A percentile compares a stretch with the other conserved stretches of the same genome.
Evolutionary conservation across 2,797 vertebrate genomes (phyloP).

Genomic region (Caiman crocodilus): DNA sequence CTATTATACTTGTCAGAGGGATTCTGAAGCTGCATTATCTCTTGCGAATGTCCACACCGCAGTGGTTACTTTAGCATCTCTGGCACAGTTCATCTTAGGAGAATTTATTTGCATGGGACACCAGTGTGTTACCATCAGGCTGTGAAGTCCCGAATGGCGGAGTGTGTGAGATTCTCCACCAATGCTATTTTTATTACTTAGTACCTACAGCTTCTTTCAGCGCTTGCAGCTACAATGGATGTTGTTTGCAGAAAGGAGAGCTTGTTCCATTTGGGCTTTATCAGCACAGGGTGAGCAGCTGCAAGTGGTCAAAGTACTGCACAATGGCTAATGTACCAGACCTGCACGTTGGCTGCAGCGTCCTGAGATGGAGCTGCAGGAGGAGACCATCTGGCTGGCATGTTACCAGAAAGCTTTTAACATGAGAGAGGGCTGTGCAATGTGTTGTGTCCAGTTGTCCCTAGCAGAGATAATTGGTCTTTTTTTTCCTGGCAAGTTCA

Average conservation of each 20-base stretch:
- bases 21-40: not conserved
- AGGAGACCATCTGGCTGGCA: not conserved
- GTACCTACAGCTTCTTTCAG: conserved; percentile 44
- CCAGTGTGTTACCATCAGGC: conserved; percentile 8
- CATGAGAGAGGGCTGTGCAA: conserved; percentile 21
- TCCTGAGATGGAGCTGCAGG: conserved; percentile 11
- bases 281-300: conserved; percentile 37
- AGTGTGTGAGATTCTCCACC: conserved; percentile 45
- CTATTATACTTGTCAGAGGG: conserved; percentile 16
- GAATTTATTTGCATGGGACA: conserved; percentile 40
- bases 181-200: conserved; percentile 10
- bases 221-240: not conserved
- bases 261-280: not conserved
- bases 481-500: not conserved
- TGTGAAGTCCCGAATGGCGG: conserved; percentile 43
- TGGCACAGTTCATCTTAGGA: conserved; percentile 6
- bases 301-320: conserved; percentile 11
- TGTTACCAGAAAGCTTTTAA: not conserved
- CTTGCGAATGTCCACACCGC: conserved; percentile 2
- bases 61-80: conserved; percentile 9
- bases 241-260: conserved; percentile 21
- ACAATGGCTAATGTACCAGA: not conserved
- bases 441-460: not conserved
- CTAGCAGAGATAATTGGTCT: conserved; percentile 9
- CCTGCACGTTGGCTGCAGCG: not conserved